phyloP scores from a whole-genome alignment of 1,140 invertebrate species.

The Agrilus planipennis region DNA sequence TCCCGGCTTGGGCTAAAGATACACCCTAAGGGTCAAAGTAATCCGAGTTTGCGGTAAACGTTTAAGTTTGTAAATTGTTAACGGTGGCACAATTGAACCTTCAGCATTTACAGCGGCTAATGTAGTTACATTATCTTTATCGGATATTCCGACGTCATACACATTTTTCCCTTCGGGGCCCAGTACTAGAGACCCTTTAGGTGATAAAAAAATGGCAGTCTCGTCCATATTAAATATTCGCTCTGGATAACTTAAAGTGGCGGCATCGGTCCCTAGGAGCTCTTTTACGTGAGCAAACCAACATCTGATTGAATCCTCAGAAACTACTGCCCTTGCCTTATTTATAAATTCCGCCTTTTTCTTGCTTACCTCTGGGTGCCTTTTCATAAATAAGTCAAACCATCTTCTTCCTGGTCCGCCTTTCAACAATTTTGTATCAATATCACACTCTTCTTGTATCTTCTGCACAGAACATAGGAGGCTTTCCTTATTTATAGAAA shows the following conservation, averaged over 20 bases:
- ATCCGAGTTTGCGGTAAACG: conserved; percentile 21
- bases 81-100: conserved; percentile 22
- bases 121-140: conserved; percentile 17
- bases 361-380: conserved; percentile 22
- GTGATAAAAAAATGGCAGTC: conserved; percentile 24
- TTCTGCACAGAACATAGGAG: conserved; percentile 7
- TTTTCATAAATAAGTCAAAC: conserved; percentile 29
- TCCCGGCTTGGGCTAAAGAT: too few relatives aligned
- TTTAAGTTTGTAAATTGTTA: conserved; percentile 29
- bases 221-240: conserved; percentile 30
- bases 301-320: conserved; percentile 19
- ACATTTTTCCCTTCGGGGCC: conserved; percentile 1
- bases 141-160: conserved; percentile 8
- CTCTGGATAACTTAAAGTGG: conserved; percentile 23
- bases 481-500: conserved; percentile 10
- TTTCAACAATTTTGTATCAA: conserved; percentile 4
- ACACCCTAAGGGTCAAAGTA: too few relatives aligned
- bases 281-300: conserved; percentile 26
- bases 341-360: conserved; percentile 27
- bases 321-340: conserved; percentile 23
- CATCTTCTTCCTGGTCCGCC: conserved; percentile 28
- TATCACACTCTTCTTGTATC: conserved; percentile 7
- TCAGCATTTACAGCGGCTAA: conserved; percentile 22
- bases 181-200: conserved; percentile 22
- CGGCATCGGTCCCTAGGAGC: conserved; percentile 21